Evolutionary conservation across 2,113 vertebrate species (phyloP).

Genomic region (Stigmatopora nigra): DNA sequence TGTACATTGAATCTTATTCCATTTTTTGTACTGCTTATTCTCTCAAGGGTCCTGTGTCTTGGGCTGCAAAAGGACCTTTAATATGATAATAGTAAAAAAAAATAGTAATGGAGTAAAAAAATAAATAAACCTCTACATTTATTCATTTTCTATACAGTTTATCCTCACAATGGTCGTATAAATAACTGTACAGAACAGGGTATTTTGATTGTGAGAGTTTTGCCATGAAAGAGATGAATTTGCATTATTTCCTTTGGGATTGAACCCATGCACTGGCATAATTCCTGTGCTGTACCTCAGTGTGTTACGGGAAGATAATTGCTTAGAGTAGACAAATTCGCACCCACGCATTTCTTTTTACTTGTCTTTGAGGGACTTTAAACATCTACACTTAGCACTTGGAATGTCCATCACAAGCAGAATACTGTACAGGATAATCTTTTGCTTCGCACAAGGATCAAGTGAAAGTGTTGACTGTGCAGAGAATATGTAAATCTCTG

Average conservation of each 20-base stretch:
- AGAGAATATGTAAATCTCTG: slow-evolving; percentile 7
- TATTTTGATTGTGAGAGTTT: background rate
- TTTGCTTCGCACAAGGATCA: background rate
- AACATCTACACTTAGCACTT: background rate
- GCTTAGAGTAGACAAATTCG: slow-evolving; percentile 1
- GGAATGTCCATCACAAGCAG: background rate
- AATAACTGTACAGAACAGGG: background rate
- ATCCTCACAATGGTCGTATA: too few species aligned
- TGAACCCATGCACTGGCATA: background rate
- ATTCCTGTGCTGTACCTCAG: background rate
- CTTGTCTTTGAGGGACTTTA: slow-evolving; percentile 4
- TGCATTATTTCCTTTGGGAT: background rate
- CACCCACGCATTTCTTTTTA: background rate
- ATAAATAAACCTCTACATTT: too few species aligned
- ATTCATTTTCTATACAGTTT: too few species aligned
- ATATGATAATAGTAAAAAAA: background rate
- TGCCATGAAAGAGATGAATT: background rate
- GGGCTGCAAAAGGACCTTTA: background rate
- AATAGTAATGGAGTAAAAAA: too few species aligned
- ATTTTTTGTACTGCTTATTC: too few species aligned
- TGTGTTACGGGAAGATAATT: background rate
- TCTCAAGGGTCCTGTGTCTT: too few species aligned
- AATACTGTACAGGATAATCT: background rate
- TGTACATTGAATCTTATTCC: slow-evolving; percentile 4
- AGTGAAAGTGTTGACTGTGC: background rate